Evolutionary conservation across 2,888 invertebrate genomes (phyloP).

Genomic region (Netelia melanura): DNA sequence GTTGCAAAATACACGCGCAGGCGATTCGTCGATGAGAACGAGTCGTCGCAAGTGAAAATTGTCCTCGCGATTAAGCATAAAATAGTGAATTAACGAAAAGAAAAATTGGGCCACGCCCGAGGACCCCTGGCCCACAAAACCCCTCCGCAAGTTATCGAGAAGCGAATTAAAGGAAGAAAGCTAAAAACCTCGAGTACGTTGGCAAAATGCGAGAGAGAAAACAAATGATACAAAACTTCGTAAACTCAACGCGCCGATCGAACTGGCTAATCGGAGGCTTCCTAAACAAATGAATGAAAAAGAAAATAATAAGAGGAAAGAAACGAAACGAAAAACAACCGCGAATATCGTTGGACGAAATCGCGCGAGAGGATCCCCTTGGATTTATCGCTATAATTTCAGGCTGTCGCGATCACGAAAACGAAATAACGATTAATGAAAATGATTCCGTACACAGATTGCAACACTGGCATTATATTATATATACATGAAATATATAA

Average conservation of each 20-base stretch:
- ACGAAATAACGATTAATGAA: neutral
- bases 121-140: conserved; percentile 63
- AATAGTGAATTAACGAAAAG: neutral
- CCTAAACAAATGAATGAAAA: conserved; percentile 58
- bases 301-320: conserved; percentile 41
- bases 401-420: conserved; percentile 32
- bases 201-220: conserved; percentile 47
- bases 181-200: neutral
- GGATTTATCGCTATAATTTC: conserved; percentile 39
- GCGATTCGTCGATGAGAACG: too few relatives aligned
- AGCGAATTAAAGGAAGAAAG: conserved; percentile 4
- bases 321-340: conserved; percentile 20
- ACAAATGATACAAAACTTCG: conserved; percentile 65
- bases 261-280: conserved; percentile 71
- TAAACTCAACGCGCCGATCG: conserved; percentile 68
- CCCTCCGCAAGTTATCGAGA: conserved; percentile 64
- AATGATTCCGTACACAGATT: conserved; percentile 11
- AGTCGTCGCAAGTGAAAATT: neutral
- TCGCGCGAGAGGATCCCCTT: conserved; percentile 7
- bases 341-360: conserved; percentile 22
- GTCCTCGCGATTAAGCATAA: neutral
- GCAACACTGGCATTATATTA: conserved; percentile 8
- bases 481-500: conserved; percentile 9
- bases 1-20: too few relatives aligned
- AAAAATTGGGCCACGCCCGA: conserved; percentile 57